Evolutionary conservation across 2,797 vertebrate genomes (phyloP), one percentile per base, ranked within the genome.

Genomic region (Notolabrus celidotus): DNA sequence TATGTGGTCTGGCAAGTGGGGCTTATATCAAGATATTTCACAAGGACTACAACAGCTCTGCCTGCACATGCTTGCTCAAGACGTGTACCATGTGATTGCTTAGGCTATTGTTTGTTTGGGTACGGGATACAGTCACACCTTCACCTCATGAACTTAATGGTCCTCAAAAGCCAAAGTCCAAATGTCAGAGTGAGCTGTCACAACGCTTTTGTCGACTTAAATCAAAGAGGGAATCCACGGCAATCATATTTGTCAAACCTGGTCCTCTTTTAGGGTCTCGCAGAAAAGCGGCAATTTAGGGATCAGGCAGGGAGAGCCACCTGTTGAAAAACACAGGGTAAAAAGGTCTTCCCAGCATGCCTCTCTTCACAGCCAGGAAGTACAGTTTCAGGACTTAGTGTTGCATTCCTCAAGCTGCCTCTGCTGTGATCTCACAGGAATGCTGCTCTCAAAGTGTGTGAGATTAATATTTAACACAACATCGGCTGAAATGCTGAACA

Each of bases 391-490:
- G 63, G 75, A 86, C 79, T 89, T 86, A 86, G 68, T 57, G 75
- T 80, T 75, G 85, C 88, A 89, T 90, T 91, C 89, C 90, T 68
- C 74, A 49, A 66, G 86, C 80, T 72, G 83, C 78, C 76, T 84
- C 54, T 50, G 77, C 83, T 87, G 82, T 81, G 82, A 89, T 86
- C 79, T 90, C 71, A 72, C 66, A 92, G 89, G 90, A 92, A 92
- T 91, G 88, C 80, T 80, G 80, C 63, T 83, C 83, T 71, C 70
- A 85, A 83, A 82, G 78, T 86, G 83, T 74, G 68, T 67, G 73
- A 80, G 90, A 92, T 92, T 89, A 93, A 94, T 94, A 89, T 91
- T 92, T 93, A 92, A 93, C 91, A 85, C 81, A 75, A 76, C 78
- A 63, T 68, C 39, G 58, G 73, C 53, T 76, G 63, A 74, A 91